phyloP scores from a whole-genome alignment of 1,140 invertebrate species.

The Drosophila equinoxialis region DNA sequence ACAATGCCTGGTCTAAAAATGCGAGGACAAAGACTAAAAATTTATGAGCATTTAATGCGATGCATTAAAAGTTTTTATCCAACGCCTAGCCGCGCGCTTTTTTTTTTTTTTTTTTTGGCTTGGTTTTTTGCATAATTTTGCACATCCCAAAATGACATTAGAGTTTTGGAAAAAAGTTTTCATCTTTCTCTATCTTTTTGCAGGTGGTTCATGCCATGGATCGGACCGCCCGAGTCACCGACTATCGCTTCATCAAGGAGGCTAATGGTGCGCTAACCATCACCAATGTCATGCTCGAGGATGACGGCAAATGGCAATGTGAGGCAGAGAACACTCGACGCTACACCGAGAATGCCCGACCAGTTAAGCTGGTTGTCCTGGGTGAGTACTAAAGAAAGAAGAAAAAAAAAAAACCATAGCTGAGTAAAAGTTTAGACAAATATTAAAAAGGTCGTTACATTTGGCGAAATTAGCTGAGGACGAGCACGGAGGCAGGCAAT shows the following conservation, averaged over 20 bases:
- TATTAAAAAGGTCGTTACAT: constrained; percentile 57
- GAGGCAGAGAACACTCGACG: constrained; percentile 86
- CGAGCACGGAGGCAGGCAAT: constrained; percentile 24
- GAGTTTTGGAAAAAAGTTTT: constrained; percentile 40
- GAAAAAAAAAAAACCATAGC: neutral
- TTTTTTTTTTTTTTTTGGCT: too few relatives aligned
- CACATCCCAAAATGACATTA: constrained; percentile 52
- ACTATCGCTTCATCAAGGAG: constrained; percentile 85
- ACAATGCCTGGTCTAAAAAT: neutral
- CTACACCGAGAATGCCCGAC: constrained; percentile 85
- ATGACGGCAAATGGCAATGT: constrained; percentile 88
- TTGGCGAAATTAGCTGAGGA: constrained; percentile 61
- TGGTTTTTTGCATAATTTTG: constrained; percentile 58
- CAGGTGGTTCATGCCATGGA: constrained; percentile 84
- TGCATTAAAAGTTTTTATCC: constrained; percentile 58
- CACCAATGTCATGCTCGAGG: constrained; percentile 87
- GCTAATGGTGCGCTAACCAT: constrained; percentile 86
- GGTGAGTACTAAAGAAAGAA: constrained; percentile 84
- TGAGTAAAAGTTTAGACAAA: constrained; percentile 54
- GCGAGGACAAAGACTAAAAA: constrained; percentile 20
- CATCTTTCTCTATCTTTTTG: constrained; percentile 11
- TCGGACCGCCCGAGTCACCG: constrained; percentile 84
- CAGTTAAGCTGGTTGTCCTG: constrained; percentile 87
- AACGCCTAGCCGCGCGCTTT: neutral
- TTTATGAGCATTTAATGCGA: constrained; percentile 65